A percentile compares a stretch with the other conserved stretches of the same genome.
Conservation (phyloP, 2,797 vertebrate genomes). For the Alauda arvensis region DNA sequence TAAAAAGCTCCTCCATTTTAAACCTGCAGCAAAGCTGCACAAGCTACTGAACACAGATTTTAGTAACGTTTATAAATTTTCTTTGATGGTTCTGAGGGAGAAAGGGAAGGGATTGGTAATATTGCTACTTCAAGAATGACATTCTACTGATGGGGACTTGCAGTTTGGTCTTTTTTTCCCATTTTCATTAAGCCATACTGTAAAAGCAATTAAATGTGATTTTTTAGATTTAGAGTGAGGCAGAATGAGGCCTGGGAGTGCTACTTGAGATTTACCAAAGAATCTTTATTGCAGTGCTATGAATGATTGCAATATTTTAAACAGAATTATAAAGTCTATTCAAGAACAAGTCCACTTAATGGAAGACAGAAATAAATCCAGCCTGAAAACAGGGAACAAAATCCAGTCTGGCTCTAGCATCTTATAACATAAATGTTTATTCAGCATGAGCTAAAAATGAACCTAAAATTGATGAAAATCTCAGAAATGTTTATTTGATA, state of each 20-base stretch:
- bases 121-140: not conserved
- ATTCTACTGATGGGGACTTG: rapidly evolving
- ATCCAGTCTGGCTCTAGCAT: not conserved
- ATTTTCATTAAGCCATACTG: not conserved
- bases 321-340: not conserved
- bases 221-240: not conserved
- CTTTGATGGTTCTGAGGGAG: not conserved
- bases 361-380: not conserved
- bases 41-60: not conserved
- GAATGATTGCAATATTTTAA: not conserved
- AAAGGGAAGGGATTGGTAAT: not conserved
- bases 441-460: not conserved
- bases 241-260: not conserved
- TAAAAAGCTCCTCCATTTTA: not conserved
- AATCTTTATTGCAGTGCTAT: not conserved
- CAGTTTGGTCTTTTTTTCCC: not conserved
- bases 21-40: not conserved
- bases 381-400: not conserved
- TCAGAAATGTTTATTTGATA: constrained; percentile 6
- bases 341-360: not conserved
- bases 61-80: not conserved
- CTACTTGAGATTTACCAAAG: not conserved
- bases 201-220: not conserved
- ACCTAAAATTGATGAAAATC: not conserved
- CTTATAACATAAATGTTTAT: not conserved